Evolutionary conservation across 92 coral and sea anemone genomes (phyloP), one percentile per base, ranked within the genome.

Genomic region (Montipora capitata): DNA sequence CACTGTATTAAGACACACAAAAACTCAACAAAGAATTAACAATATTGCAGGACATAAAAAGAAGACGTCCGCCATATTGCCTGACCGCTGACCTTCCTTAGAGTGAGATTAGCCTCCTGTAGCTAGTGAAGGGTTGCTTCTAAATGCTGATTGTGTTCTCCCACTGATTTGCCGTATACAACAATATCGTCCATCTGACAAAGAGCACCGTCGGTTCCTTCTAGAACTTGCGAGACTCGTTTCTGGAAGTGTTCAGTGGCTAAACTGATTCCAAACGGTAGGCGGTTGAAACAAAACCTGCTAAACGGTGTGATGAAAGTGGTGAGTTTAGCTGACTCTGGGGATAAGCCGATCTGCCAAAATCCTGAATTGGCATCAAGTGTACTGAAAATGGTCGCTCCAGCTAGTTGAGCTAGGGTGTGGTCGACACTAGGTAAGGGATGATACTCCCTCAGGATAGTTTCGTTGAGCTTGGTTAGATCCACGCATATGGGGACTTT

Each of bases 161-260:
- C 10, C 11, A 58, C 82, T 57, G 82, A 77, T 38, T 40, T 77
- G 68, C 82, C 89, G 10, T 39, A 49, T 15, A 84, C 77, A 4
- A 89, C 69, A 61, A 81, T 88, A 51, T 88, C 89, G 20, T 83
- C 92, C 74, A 73, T 83, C 62, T 10, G 87, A 61, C 92, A 88
- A 35, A 88, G 41, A 17, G 76, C 35, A 38, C 90, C 92, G 3
- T 72, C 66, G 10, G 80, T 52, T 17, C 89, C 93, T 73, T 40
- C 85, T 6, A 90, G 72, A 42, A 58, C 78, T 27, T 61, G 78
- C 41, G 76, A 79, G 80, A 85, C 78, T 40, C 77, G 84, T 54
- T 72, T 68, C 84, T 90, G 35, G 89, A 89, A 85, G 77, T 89
- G 90, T 68, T 76, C 90, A 12, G 88, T 84, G 17, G 92, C 78